Percentiles rank a stretch among this genome's conserved stretches.
Evolutionary conservation across 2,888 invertebrate species (phyloP).

Genomic region (Ornithoptera alexandrae): DNA sequence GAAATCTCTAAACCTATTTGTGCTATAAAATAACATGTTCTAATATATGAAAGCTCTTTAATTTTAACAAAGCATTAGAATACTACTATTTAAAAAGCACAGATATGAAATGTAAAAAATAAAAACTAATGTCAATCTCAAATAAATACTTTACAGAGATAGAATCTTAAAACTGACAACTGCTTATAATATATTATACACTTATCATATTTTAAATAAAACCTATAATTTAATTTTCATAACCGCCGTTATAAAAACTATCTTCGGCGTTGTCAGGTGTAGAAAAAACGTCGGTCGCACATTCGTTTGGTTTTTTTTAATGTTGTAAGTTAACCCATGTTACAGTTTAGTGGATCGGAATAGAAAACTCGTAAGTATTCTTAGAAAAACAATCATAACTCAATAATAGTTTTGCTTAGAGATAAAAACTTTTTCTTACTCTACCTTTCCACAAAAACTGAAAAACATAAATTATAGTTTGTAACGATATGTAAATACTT

Average conservation of each 20-base stretch:
- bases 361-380: conserved; percentile 64
- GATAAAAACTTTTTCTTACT: conserved; percentile 6
- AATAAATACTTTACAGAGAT: conserved; percentile 43
- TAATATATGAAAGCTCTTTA: too few species aligned
- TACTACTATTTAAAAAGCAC: not conserved
- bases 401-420: conserved; percentile 35
- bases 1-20: too few species aligned
- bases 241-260: conserved; percentile 66
- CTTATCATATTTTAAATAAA: conserved; percentile 79
- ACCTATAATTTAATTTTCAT: conserved; percentile 79
- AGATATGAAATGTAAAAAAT: not conserved
- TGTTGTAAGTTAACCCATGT: conserved; percentile 50
- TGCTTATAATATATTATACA: conserved; percentile 70
- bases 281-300: conserved; percentile 62
- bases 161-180: conserved; percentile 61
- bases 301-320: conserved; percentile 64
- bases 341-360: conserved; percentile 60
- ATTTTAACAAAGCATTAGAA: not conserved
- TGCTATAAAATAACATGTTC: too few species aligned
- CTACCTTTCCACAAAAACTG: not conserved
- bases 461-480: not conserved
- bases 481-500: not conserved
- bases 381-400: conserved; percentile 62
- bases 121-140: not conserved
- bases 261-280: conserved; percentile 70